These are phyloP conservation scores for Castor canadensis DNA, from an alignment of 2,113 vertebrate genomes.

Conservation along the genomic window DNA sequence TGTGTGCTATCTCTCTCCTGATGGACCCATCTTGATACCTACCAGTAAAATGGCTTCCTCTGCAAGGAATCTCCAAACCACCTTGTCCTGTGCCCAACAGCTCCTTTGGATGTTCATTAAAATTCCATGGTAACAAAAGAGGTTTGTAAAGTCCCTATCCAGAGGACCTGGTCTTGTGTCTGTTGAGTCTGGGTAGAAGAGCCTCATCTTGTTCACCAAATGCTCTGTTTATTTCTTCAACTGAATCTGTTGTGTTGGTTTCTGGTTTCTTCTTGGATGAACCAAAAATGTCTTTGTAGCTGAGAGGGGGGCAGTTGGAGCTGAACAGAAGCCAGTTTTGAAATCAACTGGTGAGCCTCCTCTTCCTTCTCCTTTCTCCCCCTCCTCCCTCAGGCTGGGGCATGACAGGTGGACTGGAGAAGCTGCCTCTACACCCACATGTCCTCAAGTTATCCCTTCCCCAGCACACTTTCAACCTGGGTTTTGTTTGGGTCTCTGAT, in stretches of 20 bases:
- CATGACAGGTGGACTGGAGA: not conserved
- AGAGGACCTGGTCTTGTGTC: not conserved
- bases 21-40: not conserved
- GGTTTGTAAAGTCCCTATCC: not conserved
- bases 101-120: not conserved
- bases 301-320: not conserved
- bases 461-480: not conserved
- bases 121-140: not conserved
- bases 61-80: not conserved
- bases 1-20: not conserved
- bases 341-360: not conserved
- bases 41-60: not conserved
- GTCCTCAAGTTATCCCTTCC: accelerated
- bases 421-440: not conserved
- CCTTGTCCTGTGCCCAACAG: not conserved
- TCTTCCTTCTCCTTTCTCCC: not conserved
- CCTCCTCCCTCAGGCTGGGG: not conserved
- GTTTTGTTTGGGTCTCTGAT: not conserved
- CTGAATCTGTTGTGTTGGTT: not conserved
- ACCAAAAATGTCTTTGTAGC: not conserved
- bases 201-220: not conserved
- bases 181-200: not conserved
- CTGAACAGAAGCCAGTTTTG: not conserved
- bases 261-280: not conserved
- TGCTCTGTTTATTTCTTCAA: not conserved